Evolutionary conservation across 2,113 vertebrate genomes (phyloP).

Genomic region (Pardalotus punctatus): DNA sequence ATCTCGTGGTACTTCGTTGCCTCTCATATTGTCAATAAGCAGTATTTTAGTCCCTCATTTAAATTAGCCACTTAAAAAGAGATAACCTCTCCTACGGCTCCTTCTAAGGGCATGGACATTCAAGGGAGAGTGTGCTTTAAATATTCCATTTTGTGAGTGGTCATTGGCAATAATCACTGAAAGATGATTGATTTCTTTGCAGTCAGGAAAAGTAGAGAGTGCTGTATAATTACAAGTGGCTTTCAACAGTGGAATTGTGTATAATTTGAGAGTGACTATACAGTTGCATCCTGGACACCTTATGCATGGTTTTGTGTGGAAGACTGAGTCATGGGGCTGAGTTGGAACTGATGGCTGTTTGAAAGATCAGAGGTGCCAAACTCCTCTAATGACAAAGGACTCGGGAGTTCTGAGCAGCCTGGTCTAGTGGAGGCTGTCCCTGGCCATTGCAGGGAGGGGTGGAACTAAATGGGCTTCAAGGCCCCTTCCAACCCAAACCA

Average conservation of each 20-base stretch:
- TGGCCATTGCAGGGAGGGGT: not conserved
- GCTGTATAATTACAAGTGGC: not conserved
- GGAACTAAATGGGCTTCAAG: not conserved
- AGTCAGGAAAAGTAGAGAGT: not conserved
- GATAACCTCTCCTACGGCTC: not conserved
- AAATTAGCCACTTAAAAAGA: not conserved
- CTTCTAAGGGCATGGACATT: not conserved
- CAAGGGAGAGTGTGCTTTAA: not conserved
- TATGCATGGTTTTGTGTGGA: not conserved
- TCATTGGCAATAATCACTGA: not conserved
- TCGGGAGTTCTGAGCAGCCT: rapidly evolving
- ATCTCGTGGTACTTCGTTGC: not conserved
- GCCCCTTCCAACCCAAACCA: not conserved
- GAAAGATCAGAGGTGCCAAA: not conserved
- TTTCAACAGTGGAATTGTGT: not conserved
- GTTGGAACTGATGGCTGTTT: not conserved
- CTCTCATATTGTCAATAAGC: not conserved
- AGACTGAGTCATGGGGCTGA: not conserved
- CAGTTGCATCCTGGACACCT: not conserved
- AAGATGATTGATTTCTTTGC: not conserved
- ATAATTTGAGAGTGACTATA: not conserved
- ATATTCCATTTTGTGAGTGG: not conserved
- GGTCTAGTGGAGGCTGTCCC: not conserved
- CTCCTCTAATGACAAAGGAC: not conserved
- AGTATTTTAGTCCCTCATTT: not conserved